Base-by-base conservation (phyloP, 2,113 vertebrate species). In the Plecotus auritus region DNA sequence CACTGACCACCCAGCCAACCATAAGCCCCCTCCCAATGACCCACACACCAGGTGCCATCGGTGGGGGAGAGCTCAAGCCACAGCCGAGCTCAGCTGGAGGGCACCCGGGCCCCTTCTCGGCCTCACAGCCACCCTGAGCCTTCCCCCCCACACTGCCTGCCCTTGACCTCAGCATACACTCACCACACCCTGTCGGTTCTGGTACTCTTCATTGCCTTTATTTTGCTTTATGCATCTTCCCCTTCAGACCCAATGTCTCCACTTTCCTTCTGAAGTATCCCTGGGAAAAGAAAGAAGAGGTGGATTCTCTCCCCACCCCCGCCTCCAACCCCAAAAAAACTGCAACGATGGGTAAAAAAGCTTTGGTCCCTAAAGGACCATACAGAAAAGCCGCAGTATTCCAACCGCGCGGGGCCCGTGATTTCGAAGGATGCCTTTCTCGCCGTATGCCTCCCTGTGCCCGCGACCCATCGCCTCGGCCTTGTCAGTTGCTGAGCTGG, bases 1-100 rank as follows among this genome's bases (percentile, higher is more conserved):
- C 95, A 32, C 98, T 86, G 89, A 96, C 95, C 96, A 93, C 91
- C 59, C 92, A 97, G 98, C 94, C 9, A 92, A 80, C 0, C 32
- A 91, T 94, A 83, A 87, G 76, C 87, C 61, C 54, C 87, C 91
- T 91, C 82, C 95, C 35, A 0, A 4, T 49, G 95, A 90, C 92
- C 78, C 93, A 47, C 28, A 17, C 20, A 70, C 22, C 45, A 83
- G 97, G 97, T 66, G 59, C 69, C 76, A 72, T 23, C 7, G 76
- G 85, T 67, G 26, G 49, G 96, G 81, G 91, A 47, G 84, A 91
- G 96, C 96, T 56, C 18, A 40, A 95, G 96, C n/a, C 56, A 13
- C 18, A 47, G 26, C 72, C 64, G 72, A 89, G 94, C 97, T 96
- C 97, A 81, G 95, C 93, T 18, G 16, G 83, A 94, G 95, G 77